Evolutionary conservation across 2,888 invertebrate genomes (phyloP).

Genomic region (Zygaena filipendulae): DNA sequence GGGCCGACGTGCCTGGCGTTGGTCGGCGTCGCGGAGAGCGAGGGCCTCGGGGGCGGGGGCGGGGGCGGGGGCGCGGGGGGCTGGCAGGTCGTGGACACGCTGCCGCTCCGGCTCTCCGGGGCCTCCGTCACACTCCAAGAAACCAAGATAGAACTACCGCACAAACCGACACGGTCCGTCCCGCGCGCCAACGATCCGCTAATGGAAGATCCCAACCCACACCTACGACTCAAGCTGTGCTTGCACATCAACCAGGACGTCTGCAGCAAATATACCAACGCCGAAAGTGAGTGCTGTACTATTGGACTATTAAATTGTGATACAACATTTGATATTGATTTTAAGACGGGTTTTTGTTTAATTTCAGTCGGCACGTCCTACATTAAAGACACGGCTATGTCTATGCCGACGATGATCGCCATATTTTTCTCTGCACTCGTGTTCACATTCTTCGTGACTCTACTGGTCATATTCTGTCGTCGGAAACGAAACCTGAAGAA

Average conservation of each 20-base stretch:
- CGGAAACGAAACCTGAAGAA: slow-evolving; percentile 84
- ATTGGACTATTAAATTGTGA: neutral
- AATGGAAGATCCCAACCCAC: slow-evolving; percentile 72
- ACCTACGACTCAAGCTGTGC: slow-evolving; percentile 84
- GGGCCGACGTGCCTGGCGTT: slow-evolving; percentile 82
- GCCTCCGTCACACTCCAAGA: slow-evolving; percentile 76
- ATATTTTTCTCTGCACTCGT: slow-evolving; percentile 83
- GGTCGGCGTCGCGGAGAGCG: slow-evolving; percentile 79
- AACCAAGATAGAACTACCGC: slow-evolving; percentile 72
- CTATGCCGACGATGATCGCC: slow-evolving; percentile 82
- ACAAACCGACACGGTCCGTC: slow-evolving; percentile 36
- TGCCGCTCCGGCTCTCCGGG: slow-evolving; percentile 78
- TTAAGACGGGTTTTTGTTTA: no score
- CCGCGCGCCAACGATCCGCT: slow-evolving; percentile 68
- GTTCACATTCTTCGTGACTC: slow-evolving; percentile 77
- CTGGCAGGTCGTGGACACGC: slow-evolving; percentile 76
- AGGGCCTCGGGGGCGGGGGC: slow-evolving; percentile 45
- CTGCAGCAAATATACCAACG: slow-evolving; percentile 86
- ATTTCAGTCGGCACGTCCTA: slow-evolving; percentile 81
- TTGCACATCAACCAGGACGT: slow-evolving; percentile 82
- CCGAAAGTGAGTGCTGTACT: slow-evolving; percentile 75
- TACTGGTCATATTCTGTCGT: slow-evolving; percentile 85
- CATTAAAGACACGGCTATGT: slow-evolving; percentile 80
- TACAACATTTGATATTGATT: no score
- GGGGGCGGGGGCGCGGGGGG: slow-evolving; percentile 27